Evolutionary conservation across 92 coral and sea anemone genomes (phyloP), one percentile per base, ranked within the genome.

Genomic region (Micromussa lordhowensis): DNA sequence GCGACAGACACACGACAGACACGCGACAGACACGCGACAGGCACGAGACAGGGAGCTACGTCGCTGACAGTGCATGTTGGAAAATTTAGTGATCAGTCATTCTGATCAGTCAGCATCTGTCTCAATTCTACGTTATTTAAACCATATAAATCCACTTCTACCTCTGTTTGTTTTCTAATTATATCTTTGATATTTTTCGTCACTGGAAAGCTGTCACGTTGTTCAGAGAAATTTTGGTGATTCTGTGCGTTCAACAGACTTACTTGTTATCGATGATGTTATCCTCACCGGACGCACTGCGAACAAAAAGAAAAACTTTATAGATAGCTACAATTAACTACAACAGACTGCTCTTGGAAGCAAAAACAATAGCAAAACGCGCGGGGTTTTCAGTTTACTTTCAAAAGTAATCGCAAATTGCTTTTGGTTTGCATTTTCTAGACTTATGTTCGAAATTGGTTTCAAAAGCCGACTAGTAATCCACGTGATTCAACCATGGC

Each of bases 281-380:
- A 77, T 77, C 29, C 31, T 77, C 61, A 77, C 64, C 0, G 81
- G 81, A n/a, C 81, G 81, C 40, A 22, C 81, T 77, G 64, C 16
- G 48, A 44, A 28, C 11, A 51, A 38, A 15, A 40, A 48, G 16
- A 77, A 48, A 28, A 24, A 11, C 30, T 21, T 38, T 35, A 35
- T 73, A 3, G 51, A 49, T 14, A 18, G 12, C 11, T 16, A 35
- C 13, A 77, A 16, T 3, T 49, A 22, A 35, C 15, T 11, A 17
- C 68, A 5, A 24, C 29, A 61, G 10, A 11, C 1, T 24, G 26
- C 68, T 61, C n/a, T 59, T 17, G 4, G 9, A 59, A 59, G 66
- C 13, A 13, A 44, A 21, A n/a, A n/a, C n/a, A n/a, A n/a, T n/a
- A n/a, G 66, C 9, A 59, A 59, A 59, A 26, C 9, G 6, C n/a